These are phyloP conservation scores for Proterorhinus semilunaris DNA, from an alignment of 2,113 vertebrate species.

Conservation along the genomic window DNA sequence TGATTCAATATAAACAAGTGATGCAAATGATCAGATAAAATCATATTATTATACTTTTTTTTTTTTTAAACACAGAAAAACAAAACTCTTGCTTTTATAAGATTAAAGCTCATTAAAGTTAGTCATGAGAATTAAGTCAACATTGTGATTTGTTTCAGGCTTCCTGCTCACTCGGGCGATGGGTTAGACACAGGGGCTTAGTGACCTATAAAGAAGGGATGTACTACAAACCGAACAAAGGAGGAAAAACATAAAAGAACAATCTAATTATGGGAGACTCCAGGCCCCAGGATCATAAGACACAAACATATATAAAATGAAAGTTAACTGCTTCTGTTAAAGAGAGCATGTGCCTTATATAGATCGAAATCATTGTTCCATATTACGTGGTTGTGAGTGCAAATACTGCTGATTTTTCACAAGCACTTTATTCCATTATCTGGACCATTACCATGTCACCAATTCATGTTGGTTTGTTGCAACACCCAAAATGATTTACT, in stretches of 20 bases:
- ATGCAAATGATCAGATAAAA: background rate
- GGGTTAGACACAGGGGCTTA: slow-evolving; percentile 47
- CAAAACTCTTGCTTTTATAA: slow-evolving; percentile 15
- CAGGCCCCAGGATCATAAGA: slow-evolving; percentile 33
- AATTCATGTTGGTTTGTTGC: background rate
- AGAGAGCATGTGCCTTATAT: background rate
- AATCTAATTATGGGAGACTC: slow-evolving; percentile 66
- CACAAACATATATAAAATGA: slow-evolving; percentile 15
- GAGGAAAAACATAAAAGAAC: slow-evolving; percentile 47
- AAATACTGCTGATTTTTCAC: too few relatives aligned
- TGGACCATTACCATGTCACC: background rate
- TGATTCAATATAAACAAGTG: background rate
- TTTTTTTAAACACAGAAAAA: background rate
- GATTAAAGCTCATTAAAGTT: slow-evolving; percentile 46
- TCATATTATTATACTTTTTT: background rate
- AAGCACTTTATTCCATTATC: too few relatives aligned
- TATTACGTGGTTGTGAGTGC: too few relatives aligned
- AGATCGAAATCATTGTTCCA: too few relatives aligned
- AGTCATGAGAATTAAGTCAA: slow-evolving; percentile 62
- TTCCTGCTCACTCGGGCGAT: slow-evolving; percentile 74
- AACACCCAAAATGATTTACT: too few relatives aligned
- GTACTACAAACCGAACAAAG: slow-evolving; percentile 22
- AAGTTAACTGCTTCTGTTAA: slow-evolving; percentile 3
- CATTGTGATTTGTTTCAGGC: slow-evolving; percentile 59
- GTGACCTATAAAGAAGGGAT: slow-evolving; percentile 67